Evolutionary conservation across 2,113 vertebrate species (phyloP), one percentile per base, ranked within the genome.

Genomic region (Salminus brasiliensis): DNA sequence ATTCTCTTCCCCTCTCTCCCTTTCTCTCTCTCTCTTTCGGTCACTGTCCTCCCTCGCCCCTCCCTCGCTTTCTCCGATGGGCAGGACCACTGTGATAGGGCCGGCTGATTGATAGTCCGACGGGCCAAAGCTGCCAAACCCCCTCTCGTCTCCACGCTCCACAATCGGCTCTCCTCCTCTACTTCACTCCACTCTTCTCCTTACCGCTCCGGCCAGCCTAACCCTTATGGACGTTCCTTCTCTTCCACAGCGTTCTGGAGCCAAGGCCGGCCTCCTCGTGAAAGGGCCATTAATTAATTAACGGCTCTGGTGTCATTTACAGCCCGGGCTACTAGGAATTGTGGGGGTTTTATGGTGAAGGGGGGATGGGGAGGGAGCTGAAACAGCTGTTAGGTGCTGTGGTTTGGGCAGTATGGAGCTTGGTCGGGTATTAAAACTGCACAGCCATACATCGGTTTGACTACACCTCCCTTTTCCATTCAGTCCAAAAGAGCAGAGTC

Each of bases 211-310:
- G 21, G 10, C 6, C 15, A 34, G 10, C 6, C 15, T 10, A 25
- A 27, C n/a, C 3, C 55, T 65, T 5, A 39, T 5, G 4, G 11
- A 4, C 47, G 5, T 52, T 2, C 60, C 45, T 69, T 36, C 47
- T 57, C 15, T 63, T 60, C 30, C 72, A 65, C 45, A 60, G 55
- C 45, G 34, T 68, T 80, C 81, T 39, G 74, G 80, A 70, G 66
- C 72, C 45, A 66, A 74, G 87, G 78, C 82, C 81, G 72, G 59
- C 69, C 79, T 55, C 71, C 84, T 87, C 53, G 88, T 87, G 84
- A 81, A n/a, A 81, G 84, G 79, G 66, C 81, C 90, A 93, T 94
- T 89, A 93, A 94, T 94, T 93, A 94, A 93, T 94, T 88, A 94
- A 89, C 75, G 89, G 79, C 68, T 36, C 87, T 47, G 91, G 93